Conservation (phyloP, 2,888 invertebrate genomes). For the Tetragonula carbonaria region DNA sequence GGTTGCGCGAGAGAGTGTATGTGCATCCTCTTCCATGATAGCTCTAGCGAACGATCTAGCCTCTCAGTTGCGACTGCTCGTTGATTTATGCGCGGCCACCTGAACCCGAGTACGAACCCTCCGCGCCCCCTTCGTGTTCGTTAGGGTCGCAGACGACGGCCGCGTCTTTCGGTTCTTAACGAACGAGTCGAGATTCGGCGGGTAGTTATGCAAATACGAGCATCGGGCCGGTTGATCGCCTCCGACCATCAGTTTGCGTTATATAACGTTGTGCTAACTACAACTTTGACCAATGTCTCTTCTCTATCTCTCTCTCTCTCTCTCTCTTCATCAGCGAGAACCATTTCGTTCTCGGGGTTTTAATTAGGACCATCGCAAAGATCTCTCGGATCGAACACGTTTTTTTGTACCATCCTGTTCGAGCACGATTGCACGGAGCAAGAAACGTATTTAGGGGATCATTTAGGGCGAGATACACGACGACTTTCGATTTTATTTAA, state of each 20-base stretch:
- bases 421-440: background rate
- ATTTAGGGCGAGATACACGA: background rate
- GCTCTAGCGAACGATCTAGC: slow-evolving; percentile 58
- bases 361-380: slow-evolving; percentile 48
- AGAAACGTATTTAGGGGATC: background rate
- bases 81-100: slow-evolving; percentile 69
- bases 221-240: slow-evolving; percentile 2
- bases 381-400: slow-evolving; percentile 21
- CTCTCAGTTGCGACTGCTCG: slow-evolving; percentile 32
- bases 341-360: slow-evolving; percentile 13
- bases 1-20: background rate
- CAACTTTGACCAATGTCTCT: background rate
- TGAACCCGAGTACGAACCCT: slow-evolving; percentile 23
- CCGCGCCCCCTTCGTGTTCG: slow-evolving; percentile 63
- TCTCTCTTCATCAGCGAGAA: background rate
- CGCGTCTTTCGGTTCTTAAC: slow-evolving; percentile 57
- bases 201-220: slow-evolving; percentile 61
- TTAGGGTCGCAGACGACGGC: slow-evolving; percentile 66
- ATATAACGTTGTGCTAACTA: slow-evolving; percentile 46
- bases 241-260: slow-evolving; percentile 18
- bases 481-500: background rate
- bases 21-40: background rate
- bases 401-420: background rate
- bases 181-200: slow-evolving; percentile 54
- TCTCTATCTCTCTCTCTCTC: background rate